These are phyloP conservation scores for Dryococelus australis DNA, from an alignment of 2,888 invertebrate species.

Conservation along the genomic window DNA sequence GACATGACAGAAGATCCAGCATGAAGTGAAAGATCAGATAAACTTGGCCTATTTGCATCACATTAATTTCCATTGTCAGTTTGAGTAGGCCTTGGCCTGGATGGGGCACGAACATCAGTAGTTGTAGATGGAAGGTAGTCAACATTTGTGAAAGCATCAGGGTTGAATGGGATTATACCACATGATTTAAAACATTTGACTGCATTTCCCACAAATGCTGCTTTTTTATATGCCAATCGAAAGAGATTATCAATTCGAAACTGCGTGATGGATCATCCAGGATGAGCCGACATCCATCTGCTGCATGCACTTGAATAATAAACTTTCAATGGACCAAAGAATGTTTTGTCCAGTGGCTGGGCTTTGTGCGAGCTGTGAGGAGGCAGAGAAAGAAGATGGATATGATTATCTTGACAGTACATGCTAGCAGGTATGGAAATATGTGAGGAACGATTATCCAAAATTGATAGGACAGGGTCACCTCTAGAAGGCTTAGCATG, in stretches of 20 bases:
- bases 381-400: no score
- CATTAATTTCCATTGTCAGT: not conserved
- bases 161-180: not conserved
- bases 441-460: not conserved
- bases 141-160: not conserved
- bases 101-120: not conserved
- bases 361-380: not conserved
- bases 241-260: not conserved
- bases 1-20: not conserved
- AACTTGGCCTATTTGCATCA: not conserved
- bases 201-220: not conserved
- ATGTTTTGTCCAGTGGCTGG: not conserved
- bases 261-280: not conserved
- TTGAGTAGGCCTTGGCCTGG: not conserved
- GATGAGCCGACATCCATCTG: not conserved
- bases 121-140: not conserved
- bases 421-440: not conserved
- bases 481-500: not conserved
- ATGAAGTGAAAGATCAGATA: not conserved
- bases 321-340: not conserved
- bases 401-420: no score
- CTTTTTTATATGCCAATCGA: conserved; percentile 1
- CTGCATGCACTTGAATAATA: not conserved
- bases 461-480: not conserved
- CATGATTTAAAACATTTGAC: not conserved